These are phyloP conservation scores for Eptatretus atami DNA, from an alignment of 2,797 vertebrate genomes.

Conservation along the genomic window DNA sequence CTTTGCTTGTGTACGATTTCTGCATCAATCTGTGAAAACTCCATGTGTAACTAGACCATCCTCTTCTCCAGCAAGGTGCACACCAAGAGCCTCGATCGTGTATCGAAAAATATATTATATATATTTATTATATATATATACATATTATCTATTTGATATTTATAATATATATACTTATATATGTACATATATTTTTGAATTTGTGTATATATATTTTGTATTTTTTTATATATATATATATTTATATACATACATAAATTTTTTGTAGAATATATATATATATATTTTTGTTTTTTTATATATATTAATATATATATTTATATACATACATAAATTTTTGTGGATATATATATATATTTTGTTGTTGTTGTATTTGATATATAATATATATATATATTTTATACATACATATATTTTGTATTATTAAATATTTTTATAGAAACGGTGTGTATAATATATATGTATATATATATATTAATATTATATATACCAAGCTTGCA, in stretches of 20 bases:
- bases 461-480: too few relatives aligned
- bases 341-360: not conserved
- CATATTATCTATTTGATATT: too few relatives aligned
- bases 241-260: not conserved
- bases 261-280: not conserved
- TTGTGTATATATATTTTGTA: not conserved
- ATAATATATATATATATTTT: not conserved
- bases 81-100: too few relatives aligned
- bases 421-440: too few relatives aligned
- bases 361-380: too few relatives aligned
- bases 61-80: too few relatives aligned
- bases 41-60: too few relatives aligned
- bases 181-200: not conserved
- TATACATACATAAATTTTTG: not conserved
- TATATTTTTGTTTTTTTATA: not conserved
- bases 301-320: not conserved
- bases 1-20: too few relatives aligned
- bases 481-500: too few relatives aligned
- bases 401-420: too few relatives aligned
- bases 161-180: not conserved
- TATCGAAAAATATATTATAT: not conserved
- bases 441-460: too few relatives aligned
- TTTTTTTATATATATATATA: not conserved
- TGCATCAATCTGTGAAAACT: too few relatives aligned
- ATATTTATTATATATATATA: not conserved